Evolutionary conservation across 2,888 invertebrate species (phyloP).

Genomic region (Ophion costatus): DNA sequence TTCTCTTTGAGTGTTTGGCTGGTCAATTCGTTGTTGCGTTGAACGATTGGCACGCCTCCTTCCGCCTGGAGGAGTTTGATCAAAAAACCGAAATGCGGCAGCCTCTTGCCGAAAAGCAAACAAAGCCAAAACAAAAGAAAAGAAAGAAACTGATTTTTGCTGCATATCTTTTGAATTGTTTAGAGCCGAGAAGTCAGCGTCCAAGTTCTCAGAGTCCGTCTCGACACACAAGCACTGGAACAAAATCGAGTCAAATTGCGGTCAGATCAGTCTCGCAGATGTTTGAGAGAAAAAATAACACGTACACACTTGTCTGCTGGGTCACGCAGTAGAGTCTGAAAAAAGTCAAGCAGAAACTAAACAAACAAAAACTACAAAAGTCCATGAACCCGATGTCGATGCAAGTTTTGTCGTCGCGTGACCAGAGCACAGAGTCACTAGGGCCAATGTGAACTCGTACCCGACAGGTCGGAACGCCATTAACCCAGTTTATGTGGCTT

Average conservation of each 20-base stretch:
- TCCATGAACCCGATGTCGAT: constrained; percentile 75
- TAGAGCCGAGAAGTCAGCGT: constrained; percentile 75
- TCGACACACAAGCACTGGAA: constrained; percentile 81
- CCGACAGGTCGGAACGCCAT: constrained; percentile 82
- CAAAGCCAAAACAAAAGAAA: background rate
- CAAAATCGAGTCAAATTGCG: constrained; percentile 79
- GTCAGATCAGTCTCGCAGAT: constrained; percentile 80
- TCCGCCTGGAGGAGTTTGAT: constrained; percentile 28
- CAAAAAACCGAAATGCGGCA: constrained; percentile 29
- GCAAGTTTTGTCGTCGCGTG: constrained; percentile 79
- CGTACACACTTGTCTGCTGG: constrained; percentile 81
- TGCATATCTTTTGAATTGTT: constrained; percentile 56
- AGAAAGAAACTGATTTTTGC: constrained; percentile 5
- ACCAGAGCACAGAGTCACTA: constrained; percentile 83
- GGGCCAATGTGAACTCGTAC: constrained; percentile 78
- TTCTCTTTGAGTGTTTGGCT: constrained; percentile 70
- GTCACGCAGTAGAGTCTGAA: constrained; percentile 81
- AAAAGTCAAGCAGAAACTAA: constrained; percentile 46
- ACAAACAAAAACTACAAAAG: constrained; percentile 44
- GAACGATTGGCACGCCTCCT: constrained; percentile 75
- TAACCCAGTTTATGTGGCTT: constrained; percentile 84
- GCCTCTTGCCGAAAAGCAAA: constrained; percentile 31
- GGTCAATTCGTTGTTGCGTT: constrained; percentile 76
- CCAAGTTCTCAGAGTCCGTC: constrained; percentile 80
- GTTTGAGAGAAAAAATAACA: constrained; percentile 47